phyloP scores from a whole-genome alignment of 2,888 invertebrate species.

The Silvanus unidentatus region DNA sequence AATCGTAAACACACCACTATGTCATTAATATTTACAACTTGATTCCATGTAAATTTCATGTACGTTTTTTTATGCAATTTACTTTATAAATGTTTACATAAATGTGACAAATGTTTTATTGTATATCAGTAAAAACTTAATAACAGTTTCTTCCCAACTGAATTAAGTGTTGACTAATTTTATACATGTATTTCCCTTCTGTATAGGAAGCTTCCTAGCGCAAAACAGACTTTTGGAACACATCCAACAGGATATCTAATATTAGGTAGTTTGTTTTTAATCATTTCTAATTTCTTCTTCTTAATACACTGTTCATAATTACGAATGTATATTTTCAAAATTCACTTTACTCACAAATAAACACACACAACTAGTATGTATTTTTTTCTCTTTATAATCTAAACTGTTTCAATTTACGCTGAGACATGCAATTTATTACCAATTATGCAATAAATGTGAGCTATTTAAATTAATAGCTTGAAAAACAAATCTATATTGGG shows the following conservation, averaged over 20 bases:
- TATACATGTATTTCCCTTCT: conserved; percentile 38
- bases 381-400: too few relatives aligned
- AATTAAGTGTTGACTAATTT: conserved; percentile 40
- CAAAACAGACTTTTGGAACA: conserved; percentile 38
- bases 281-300: conserved; percentile 34
- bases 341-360: too few relatives aligned
- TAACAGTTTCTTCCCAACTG: conserved; percentile 26
- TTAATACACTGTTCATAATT: conserved; percentile 31
- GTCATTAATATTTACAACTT: not conserved
- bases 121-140: conserved; percentile 23
- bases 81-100: conserved; percentile 19
- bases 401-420: too few relatives aligned
- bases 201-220: conserved; percentile 38
- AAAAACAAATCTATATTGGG: too few relatives aligned
- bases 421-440: too few relatives aligned
- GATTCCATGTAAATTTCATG: not conserved
- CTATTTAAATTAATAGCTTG: too few relatives aligned
- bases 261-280: conserved; percentile 42
- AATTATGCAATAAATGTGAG: too few relatives aligned
- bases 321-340: not conserved
- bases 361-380: too few relatives aligned
- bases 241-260: conserved; percentile 46
- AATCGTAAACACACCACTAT: not conserved
- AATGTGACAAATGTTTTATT: conserved; percentile 23
- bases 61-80: conserved; percentile 9